Evolutionary conservation across 1,140 invertebrate genomes (phyloP), one percentile per base, ranked within the genome.

Genomic region (Brachionus koreanus): DNA sequence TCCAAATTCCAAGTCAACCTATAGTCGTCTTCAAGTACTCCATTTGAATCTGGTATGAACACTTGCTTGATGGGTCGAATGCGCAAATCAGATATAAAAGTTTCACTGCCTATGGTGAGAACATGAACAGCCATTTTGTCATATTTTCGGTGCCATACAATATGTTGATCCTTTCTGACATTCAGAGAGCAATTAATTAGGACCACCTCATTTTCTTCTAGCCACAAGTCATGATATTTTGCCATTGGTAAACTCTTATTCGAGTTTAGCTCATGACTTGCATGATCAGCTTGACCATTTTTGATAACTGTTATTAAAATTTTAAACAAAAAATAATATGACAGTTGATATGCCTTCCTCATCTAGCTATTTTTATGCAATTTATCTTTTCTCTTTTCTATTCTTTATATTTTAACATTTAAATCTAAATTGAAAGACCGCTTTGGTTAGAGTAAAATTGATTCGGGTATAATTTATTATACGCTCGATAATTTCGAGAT

Each of bases 1-100:
- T 79, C 76, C 25, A 79, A 65, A 79, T 79, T 79, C 76, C 76
- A 79, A 35, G 76, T 79, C 33, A 79, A 16, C 33, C 57, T 79
- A 19, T 57, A 79, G 43, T 46, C 16, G 9, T 74, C 42, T 9
- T 74, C 37, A 12, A 46, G 12, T 13, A 19, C 6, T 7, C n/a
- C 57, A 39, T 79, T 61, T 10, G 9, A 52, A 13, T 35, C 46
- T 5, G 13, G 10, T 5, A 19, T 16, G 23, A 29, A 57, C 9
- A 61, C 23, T 79, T 79, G 49, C 35, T 79, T 79, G n/a, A 79
- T 43, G 2, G 76, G 76, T 23, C 76, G 46, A 23, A 79, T 79
- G 0, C 76, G 29, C 19, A 79, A 61, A 79, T 79, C 76, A 10
- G 76, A 79, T 33, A 79, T 79, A 79, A 79, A 79, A 23, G 76